Base-by-base conservation (phyloP, 2,888 invertebrate species). In the Ennomos fuscantarius region DNA sequence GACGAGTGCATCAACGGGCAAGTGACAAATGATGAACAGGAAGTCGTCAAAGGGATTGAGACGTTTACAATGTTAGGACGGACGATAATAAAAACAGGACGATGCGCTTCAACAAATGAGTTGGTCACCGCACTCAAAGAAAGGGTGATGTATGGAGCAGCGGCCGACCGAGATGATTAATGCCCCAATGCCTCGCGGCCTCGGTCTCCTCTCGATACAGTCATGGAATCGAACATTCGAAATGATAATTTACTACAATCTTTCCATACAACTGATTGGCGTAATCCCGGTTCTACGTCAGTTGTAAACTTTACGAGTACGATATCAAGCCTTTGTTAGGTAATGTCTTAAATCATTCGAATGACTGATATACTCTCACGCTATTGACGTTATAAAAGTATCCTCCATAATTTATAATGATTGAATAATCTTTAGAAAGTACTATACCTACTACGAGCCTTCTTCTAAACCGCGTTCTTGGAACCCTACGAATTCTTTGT, bases 21-120 rank as follows among this genome's bases (percentile, higher is more conserved):
- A 59, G 58, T 59, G 53, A 59, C 58, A 59, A 46, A 59, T 53
- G 55, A 79, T 65, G 74, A 76, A 73, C 82, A 85, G 86, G 89
- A 89, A 88, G 83, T 86, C 77, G 76, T 85, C 84, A 84, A 81
- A 48, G 76, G 70, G 75, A 91, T 90, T 90, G 85, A 91, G 88
- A 86, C 84, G 78, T 89, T 85, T 82, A 85, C 79, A 81, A 81
- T 81, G 79, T 86, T 85, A 78, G 81, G 78, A 79, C 65, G 78
- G 78, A 80, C 76, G 79, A 76, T 79, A 86, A 85, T 87, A 87
- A 86, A 85, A 84, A 79, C 76, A 49, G 43, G 44, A 45, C 44
- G 74, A 72, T 70, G 74, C 68, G 70, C 82, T 82, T 83, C 80
- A 84, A 87, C 84, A 87, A 89, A 87, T 83, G 84, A 82, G 77